Evolutionary conservation across 2,888 invertebrate species (phyloP).

Genomic region (Heliconius hortense): DNA sequence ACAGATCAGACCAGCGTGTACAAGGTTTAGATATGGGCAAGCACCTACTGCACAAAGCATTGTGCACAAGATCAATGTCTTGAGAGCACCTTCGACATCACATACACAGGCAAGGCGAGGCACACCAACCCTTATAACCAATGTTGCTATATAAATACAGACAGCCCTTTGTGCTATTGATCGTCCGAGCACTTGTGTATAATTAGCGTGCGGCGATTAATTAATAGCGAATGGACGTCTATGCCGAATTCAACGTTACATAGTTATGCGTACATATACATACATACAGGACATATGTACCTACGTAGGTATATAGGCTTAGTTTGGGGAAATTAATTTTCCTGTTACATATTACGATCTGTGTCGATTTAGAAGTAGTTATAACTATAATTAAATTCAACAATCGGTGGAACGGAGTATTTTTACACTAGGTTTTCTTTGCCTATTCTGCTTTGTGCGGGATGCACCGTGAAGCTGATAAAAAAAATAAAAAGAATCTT

Average conservation of each 20-base stretch:
- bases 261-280: constrained; percentile 25
- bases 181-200: constrained; percentile 64
- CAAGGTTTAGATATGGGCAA: constrained; percentile 59
- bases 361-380: not conserved
- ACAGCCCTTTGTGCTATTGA: constrained; percentile 63
- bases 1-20: not conserved
- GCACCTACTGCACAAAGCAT: constrained; percentile 67
- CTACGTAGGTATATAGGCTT: not conserved
- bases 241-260: constrained; percentile 55
- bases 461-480: too few species aligned
- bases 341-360: not conserved
- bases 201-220: constrained; percentile 77
- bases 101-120: constrained; percentile 46
- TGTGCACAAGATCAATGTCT: constrained; percentile 73
- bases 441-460: too few species aligned
- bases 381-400: not conserved
- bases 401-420: not conserved
- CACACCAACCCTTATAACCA: constrained; percentile 42
- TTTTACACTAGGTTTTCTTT: too few species aligned
- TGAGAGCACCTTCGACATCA: constrained; percentile 51
- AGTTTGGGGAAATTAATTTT: constrained; percentile 25
- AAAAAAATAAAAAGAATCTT: not conserved
- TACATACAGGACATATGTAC: constrained; percentile 7
- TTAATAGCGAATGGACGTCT: constrained; percentile 71
- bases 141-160: constrained; percentile 40